A percentile compares a stretch with the other conserved stretches of the same genome.
Conservation (phyloP, 2,888 invertebrate species). For the Smittia sp. region DNA sequence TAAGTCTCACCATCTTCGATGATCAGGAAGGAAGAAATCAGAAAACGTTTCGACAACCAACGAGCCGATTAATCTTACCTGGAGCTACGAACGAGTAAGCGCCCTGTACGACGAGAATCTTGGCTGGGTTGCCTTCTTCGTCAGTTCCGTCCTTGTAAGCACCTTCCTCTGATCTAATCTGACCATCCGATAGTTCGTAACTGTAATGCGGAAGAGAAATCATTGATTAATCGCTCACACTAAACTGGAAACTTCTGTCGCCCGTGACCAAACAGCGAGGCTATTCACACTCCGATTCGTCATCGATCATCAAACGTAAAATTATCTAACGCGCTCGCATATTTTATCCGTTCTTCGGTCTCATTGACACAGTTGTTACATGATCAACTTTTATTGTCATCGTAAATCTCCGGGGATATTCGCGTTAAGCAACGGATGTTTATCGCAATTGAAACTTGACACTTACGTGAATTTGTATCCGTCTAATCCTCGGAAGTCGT, state of each 20-base stretch:
- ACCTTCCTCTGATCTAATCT: slow-evolving; percentile 43
- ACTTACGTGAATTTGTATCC: slow-evolving; percentile 42
- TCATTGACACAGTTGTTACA: too few species aligned
- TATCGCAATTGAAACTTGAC: neutral
- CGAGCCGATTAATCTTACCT: neutral
- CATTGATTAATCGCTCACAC: neutral
- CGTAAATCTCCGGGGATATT: too few species aligned
- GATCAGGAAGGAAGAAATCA: neutral
- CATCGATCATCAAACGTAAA: too few species aligned
- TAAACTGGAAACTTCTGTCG: too few species aligned
- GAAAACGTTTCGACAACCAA: neutral
- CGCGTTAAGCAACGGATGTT: too few species aligned
- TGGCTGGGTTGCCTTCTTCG: slow-evolving; percentile 26
- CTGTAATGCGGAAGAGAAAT: slow-evolving; percentile 20
- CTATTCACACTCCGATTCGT: too few species aligned
- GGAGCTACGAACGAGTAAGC: slow-evolving; percentile 21
- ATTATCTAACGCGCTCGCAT: too few species aligned
- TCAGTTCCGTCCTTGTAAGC: slow-evolving; percentile 42
- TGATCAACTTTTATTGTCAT: too few species aligned
- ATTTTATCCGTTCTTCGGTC: too few species aligned
- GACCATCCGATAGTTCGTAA: slow-evolving; percentile 43
- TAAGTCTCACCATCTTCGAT: slow-evolving; percentile 34
- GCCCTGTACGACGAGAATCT: slow-evolving; percentile 35
- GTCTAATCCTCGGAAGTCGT: slow-evolving; percentile 28
- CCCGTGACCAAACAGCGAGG: too few species aligned